Evolutionary conservation across 2,888 invertebrate species (phyloP).

Genomic region (Nymphalis polychloros): DNA sequence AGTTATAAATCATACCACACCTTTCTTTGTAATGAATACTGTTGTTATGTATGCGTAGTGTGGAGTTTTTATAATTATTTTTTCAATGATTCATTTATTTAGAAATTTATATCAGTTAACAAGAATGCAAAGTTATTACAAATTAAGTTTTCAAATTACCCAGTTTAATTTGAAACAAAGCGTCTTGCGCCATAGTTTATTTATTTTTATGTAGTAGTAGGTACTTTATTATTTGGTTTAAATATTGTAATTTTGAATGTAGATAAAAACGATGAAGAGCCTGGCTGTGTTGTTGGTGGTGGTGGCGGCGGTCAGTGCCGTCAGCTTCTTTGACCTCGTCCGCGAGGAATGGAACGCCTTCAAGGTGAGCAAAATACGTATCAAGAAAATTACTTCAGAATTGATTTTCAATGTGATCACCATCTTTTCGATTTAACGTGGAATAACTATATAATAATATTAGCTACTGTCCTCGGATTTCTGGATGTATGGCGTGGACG

Average conservation of each 20-base stretch:
- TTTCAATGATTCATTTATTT: no score
- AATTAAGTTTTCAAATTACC: no score
- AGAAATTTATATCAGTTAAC: no score
- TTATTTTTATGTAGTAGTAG: no score
- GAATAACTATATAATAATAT: not conserved
- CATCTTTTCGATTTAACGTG: not conserved
- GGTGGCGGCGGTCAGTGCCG: constrained; percentile 82
- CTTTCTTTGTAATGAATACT: not conserved
- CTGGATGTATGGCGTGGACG: no score
- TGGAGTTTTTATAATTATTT: no score
- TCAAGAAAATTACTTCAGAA: not conserved
- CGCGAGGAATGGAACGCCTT: constrained; percentile 89
- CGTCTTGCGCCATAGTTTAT: no score
- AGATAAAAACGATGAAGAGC: constrained; percentile 55
- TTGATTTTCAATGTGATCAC: not conserved
- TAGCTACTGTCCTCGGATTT: not conserved
- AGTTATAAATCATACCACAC: not conserved
- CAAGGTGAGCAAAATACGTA: constrained; percentile 81
- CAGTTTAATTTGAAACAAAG: no score
- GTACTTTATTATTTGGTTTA: no score
- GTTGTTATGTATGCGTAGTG: no score
- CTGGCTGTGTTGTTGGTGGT: constrained; percentile 58
- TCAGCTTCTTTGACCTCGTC: constrained; percentile 87
- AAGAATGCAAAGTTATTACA: no score
- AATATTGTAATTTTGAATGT: not conserved